A percentile compares a stretch with the other conserved stretches of the same genome.
Evolutionary conservation across 2,888 invertebrate genomes (phyloP).

Genomic region (Adineta ricciae): DNA sequence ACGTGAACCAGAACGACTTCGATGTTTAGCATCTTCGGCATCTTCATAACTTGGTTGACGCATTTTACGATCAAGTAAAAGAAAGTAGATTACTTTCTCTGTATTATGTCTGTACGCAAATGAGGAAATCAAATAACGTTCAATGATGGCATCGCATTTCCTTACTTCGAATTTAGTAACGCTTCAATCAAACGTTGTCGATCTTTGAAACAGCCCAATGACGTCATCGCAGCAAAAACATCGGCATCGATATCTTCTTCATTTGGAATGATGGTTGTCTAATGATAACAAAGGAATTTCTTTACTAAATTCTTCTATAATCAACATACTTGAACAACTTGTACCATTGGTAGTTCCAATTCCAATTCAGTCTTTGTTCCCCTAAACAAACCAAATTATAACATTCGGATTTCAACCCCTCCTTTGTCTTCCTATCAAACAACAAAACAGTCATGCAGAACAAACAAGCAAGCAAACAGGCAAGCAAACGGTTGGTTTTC

Average conservation of each 20-base stretch:
- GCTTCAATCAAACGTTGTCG: slow-evolving; percentile 86
- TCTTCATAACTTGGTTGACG: slow-evolving; percentile 89
- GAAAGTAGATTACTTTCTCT: slow-evolving; percentile 97
- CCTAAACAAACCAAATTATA: slow-evolving; percentile 33
- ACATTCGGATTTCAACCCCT: not conserved
- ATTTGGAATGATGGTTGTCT: slow-evolving; percentile 85
- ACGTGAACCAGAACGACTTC: slow-evolving; percentile 35
- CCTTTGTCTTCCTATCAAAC: not conserved
- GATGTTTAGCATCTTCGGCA: slow-evolving; percentile 59
- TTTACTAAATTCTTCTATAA: not conserved
- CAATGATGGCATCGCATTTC: not conserved
- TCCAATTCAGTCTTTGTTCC: slow-evolving; percentile 85
- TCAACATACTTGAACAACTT: slow-evolving; percentile 71
- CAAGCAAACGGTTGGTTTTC: not conserved
- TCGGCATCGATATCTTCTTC: slow-evolving; percentile 93
- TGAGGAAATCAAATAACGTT: not conserved
- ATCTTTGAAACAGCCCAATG: slow-evolving; percentile 95
- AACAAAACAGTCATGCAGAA: not conserved
- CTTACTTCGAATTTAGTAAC: slow-evolving; percentile 75
- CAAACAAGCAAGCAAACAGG: not conserved
- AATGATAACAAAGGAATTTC: slow-evolving; percentile 35
- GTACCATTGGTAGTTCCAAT: slow-evolving; percentile 94
- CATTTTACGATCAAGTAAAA: slow-evolving; percentile 85
- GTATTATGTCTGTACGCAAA: slow-evolving; percentile 77
- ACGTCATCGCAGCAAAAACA: slow-evolving; percentile 90